Evolutionary conservation across 2,888 invertebrate species (phyloP).

Genomic region (Diaphora mendica): DNA sequence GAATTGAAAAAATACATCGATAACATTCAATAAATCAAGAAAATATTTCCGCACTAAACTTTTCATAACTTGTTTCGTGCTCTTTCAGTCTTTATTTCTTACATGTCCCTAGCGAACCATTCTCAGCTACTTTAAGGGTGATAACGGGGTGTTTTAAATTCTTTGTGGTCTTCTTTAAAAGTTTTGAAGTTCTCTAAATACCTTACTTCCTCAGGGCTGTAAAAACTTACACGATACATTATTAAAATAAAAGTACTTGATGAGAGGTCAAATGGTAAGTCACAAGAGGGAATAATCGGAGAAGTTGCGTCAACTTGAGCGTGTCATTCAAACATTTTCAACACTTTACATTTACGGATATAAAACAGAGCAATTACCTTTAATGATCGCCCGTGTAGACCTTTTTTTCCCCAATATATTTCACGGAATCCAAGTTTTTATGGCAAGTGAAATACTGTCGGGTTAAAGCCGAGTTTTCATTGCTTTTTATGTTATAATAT

Average conservation of each 20-base stretch:
- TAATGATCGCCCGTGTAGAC: constrained; percentile 79
- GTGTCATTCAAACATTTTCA: constrained; percentile 69
- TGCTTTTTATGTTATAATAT: constrained; percentile 81
- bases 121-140: constrained; percentile 29
- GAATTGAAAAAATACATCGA: too few species aligned
- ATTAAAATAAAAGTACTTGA: constrained; percentile 53
- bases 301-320: constrained; percentile 57
- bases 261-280: constrained; percentile 35
- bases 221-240: constrained; percentile 29
- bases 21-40: too few species aligned
- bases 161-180: constrained; percentile 26
- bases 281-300: constrained; percentile 34
- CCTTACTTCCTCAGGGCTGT: constrained; percentile 14
- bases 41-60: background rate
- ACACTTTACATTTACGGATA: constrained; percentile 75
- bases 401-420: constrained; percentile 80
- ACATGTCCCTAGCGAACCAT: constrained; percentile 13
- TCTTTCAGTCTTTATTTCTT: constrained; percentile 5
- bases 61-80: background rate
- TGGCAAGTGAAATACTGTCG: constrained; percentile 77
- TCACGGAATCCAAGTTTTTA: constrained; percentile 79
- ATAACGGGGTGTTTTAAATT: constrained; percentile 35
- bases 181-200: constrained; percentile 31
- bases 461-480: constrained; percentile 79
- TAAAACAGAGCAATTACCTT: constrained; percentile 80